Percentiles rank a stretch among this genome's conserved stretches.
Evolutionary conservation across 2,113 vertebrate genomes (phyloP).

Genomic region (Hyaena hyaena): DNA sequence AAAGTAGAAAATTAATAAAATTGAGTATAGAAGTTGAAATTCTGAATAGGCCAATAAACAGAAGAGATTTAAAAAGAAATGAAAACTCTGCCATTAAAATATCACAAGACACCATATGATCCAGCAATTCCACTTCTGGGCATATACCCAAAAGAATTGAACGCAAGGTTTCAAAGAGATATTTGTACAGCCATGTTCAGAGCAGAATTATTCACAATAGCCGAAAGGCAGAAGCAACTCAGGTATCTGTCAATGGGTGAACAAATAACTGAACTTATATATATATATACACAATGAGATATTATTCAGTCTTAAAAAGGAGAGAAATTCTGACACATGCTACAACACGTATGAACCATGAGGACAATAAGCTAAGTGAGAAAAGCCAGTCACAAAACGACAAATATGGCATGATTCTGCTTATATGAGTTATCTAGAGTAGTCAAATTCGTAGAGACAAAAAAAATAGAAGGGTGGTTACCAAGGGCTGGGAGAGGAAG

Average conservation of each 20-base stretch:
- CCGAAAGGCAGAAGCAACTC: not conserved
- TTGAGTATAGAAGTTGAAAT: slow-evolving; percentile 22
- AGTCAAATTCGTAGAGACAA: not conserved
- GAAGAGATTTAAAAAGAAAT: slow-evolving; percentile 46
- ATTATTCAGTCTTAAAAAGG: slow-evolving; percentile 26
- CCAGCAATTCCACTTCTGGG: not conserved
- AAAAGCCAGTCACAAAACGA: not conserved
- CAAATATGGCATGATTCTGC: not conserved
- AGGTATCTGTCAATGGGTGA: not conserved
- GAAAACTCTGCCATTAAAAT: slow-evolving; percentile 59
- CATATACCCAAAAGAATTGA: not conserved
- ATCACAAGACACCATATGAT: not conserved
- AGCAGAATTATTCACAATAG: not conserved
- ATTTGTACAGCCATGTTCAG: not conserved
- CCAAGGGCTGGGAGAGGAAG: not conserved
- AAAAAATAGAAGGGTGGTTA: not conserved
- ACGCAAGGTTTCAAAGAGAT: slow-evolving; percentile 2
- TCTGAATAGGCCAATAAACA: not conserved
- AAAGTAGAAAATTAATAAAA: slow-evolving; percentile 51
- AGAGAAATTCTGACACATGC: not conserved
- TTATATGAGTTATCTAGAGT: not conserved
- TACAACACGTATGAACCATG: not conserved
- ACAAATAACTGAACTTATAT: not conserved
- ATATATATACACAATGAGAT: not conserved
- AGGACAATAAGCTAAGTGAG: not conserved